These are phyloP conservation scores for Loris lydekkerianus DNA, from an alignment of 2,797 vertebrate genomes.

Conservation along the genomic window DNA sequence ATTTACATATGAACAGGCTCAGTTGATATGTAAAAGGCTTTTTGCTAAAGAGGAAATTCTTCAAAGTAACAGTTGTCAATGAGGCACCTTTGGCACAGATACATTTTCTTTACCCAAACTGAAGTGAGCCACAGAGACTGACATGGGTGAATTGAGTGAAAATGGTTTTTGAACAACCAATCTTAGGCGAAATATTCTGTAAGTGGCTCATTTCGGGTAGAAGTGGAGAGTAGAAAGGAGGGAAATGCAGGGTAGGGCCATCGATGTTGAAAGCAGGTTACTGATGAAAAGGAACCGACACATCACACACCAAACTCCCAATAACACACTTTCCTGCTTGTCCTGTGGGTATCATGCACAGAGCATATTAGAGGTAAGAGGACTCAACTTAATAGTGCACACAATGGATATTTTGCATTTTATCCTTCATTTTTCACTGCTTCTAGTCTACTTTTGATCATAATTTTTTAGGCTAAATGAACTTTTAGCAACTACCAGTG, in stretches of 20 bases:
- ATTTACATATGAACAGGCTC: neutral
- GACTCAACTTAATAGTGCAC: neutral
- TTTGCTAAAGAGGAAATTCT: neutral
- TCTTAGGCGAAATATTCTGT: slow-evolving; percentile 81
- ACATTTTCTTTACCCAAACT: neutral
- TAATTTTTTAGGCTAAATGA: neutral
- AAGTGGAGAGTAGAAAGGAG: slow-evolving; percentile 67
- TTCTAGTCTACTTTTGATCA: neutral
- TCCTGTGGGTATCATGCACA: neutral
- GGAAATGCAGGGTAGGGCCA: slow-evolving; percentile 57
- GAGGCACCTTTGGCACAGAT: neutral
- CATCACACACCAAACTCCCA: slow-evolving; percentile 61
- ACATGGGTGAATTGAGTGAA: slow-evolving; percentile 79
- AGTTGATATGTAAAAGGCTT: neutral
- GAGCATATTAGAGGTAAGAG: neutral
- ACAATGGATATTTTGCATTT: neutral
- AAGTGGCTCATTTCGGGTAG: slow-evolving; percentile 68
- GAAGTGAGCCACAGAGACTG: slow-evolving; percentile 52
- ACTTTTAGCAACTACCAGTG: neutral
- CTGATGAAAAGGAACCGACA: neutral
- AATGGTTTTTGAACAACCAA: slow-evolving; percentile 79
- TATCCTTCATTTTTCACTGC: neutral
- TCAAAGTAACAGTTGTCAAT: neutral
- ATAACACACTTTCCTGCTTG: slow-evolving; percentile 36
- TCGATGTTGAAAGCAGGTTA: slow-evolving; percentile 62